Percentiles rank a stretch among this genome's conserved stretches.
Evolutionary conservation across 1,140 invertebrate species (phyloP).

Genomic region (Heliconius hewitsoni): DNA sequence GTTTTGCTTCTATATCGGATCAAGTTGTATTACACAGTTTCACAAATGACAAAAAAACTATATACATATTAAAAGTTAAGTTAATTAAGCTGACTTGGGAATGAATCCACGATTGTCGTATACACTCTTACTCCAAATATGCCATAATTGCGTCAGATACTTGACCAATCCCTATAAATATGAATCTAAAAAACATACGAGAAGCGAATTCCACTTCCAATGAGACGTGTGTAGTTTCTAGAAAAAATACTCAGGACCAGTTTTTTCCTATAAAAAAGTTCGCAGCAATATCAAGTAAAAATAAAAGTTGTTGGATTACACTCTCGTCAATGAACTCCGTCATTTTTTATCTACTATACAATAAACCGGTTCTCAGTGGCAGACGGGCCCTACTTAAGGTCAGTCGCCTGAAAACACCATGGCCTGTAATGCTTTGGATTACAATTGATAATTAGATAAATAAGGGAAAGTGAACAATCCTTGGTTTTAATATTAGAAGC

Average conservation of each 20-base stretch:
- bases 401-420: neutral
- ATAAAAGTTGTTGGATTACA: neutral
- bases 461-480: neutral
- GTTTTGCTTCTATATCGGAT: no score
- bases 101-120: no score
- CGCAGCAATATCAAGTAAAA: neutral
- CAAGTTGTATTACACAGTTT: no score
- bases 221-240: neutral
- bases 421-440: neutral
- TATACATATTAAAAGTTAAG: no score
- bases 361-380: neutral
- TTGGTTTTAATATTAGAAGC: neutral
- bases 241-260: neutral
- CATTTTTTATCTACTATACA: neutral
- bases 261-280: slow-evolving; percentile 11
- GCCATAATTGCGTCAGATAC: neutral
- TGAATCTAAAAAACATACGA: no score
- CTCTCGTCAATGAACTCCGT: neutral
- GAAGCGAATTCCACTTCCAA: no score
- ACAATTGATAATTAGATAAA: neutral
- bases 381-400: neutral
- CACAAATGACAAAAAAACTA: no score
- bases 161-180: neutral
- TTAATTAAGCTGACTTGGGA: no score
- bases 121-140: no score